Base-by-base conservation (phyloP, 2,113 vertebrate species). In the Halichoeres trimaculatus region DNA sequence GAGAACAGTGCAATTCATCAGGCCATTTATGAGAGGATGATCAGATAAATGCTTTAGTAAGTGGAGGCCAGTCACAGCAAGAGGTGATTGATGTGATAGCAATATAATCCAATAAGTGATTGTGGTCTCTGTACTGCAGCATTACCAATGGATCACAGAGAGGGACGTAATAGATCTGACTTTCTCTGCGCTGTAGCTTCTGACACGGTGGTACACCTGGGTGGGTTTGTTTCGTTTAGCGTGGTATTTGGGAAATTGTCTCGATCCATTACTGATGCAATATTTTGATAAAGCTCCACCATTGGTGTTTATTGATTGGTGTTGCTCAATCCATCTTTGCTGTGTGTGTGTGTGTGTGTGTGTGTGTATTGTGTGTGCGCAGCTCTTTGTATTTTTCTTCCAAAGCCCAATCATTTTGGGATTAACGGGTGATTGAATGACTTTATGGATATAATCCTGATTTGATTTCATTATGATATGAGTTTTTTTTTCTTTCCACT, bases 31-130 rank as follows among this genome's bases (percentile, higher is more conserved):
- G 85, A 90, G 70, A 70, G 75, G 70, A 76, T 86, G 79, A 90
- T 85, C 74, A 81, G 84, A 90, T 89, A 90, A 90, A 85, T 76
- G 84, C 81, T 86, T 79, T 69, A 57, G 78, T 86, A 88, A 90
- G 88, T 82, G 74, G 83, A 73, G 81, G 78, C 64, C 56, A 75
- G 83, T 81, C 84, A 74, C 71, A 74, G 76, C 56, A 62, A 1
- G 8, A 55, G 48, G 71, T 89, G 90, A 91, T 88, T 70, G 78
- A 90, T 91, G 81, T 50, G 85, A 88, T 83, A 81, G 74, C 78
- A 61, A 51, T 53, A 63, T 85, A 81, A 90, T 88, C 80, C 80
- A 90, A 80, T 89, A 88, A 90, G 78, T 70, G 76, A 70, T 74
- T 59, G 71, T 84, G 75, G 74, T 34, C 54, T 45, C 74, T 78